Evolutionary conservation across 1,140 invertebrate species (phyloP).

Genomic region (Ips nitidus): DNA sequence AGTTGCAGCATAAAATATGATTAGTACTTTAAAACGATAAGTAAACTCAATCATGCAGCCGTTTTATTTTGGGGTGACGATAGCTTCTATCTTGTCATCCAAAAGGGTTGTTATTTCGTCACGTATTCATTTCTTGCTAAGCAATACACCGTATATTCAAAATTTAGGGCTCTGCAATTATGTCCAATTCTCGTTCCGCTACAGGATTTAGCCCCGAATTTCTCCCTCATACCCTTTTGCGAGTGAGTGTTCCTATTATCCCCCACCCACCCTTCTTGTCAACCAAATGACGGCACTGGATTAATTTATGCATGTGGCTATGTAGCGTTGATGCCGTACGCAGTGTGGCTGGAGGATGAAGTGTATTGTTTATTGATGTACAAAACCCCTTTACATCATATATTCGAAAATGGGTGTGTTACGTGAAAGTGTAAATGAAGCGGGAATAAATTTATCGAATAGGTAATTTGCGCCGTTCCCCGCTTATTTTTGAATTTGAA

Average conservation of each 20-base stretch:
- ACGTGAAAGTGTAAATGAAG: conserved; percentile 16
- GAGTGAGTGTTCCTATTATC: not conserved
- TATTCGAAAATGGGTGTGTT: conserved; percentile 20
- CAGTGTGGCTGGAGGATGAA: conserved; percentile 11
- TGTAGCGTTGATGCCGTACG: conserved; percentile 31
- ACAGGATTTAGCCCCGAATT: conserved; percentile 27
- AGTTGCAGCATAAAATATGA: too few species aligned
- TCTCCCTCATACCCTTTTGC: conserved; percentile 21
- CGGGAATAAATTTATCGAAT: conserved; percentile 18
- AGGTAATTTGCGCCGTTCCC: not conserved
- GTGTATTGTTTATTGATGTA: conserved; percentile 34
- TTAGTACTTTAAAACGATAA: too few species aligned
- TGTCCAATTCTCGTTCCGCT: conserved; percentile 19
- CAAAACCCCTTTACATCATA: conserved; percentile 22
- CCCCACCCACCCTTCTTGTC: conserved; percentile 14
- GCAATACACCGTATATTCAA: conserved; percentile 17
- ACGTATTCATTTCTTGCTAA: conserved; percentile 2
- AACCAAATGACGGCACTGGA: conserved; percentile 28
- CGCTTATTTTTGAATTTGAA: too few species aligned
- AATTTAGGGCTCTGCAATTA: conserved; percentile 26
- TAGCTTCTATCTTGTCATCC: too few species aligned
- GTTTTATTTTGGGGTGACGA: too few species aligned
- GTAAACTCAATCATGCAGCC: too few species aligned
- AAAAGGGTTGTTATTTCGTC: conserved; percentile 16
- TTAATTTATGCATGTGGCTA: conserved; percentile 33